Base-by-base conservation (phyloP, 2,113 vertebrate genomes). In the Notiomystis cincta region DNA sequence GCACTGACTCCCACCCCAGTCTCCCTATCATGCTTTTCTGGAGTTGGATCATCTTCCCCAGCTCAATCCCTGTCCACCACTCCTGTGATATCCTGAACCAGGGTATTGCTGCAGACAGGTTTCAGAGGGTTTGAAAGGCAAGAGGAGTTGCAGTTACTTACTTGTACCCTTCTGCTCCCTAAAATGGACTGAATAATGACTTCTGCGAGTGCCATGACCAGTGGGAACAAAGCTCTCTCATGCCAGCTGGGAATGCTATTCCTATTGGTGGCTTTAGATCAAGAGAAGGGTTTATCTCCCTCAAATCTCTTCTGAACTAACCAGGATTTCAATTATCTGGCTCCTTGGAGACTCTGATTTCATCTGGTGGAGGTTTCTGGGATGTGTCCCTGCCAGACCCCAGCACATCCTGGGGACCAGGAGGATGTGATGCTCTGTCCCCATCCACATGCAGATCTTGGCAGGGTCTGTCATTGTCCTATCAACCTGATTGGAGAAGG, bases 151-250 rank as follows among this genome's bases (percentile, higher is more conserved):
- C 73, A 97, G 95, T 97, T 77, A 92, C 22, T 92, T 96, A 80
- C 97, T 97, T 97, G 62, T 87, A 89, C 94, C 82, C 42, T 92
- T 94, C 94, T 89, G 67, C 87, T 92, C 82, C 91, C 92, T 84
- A 90, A 96, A 97, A 97, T 78, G 73, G 69, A 93, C 95, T 95
- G 93, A 73, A 83, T 96, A 96, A 96, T 75, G 69, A 93, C 90
- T 95, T 92, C 80, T 61, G 42, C 73, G 73, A 91, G 85, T 38
- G 33, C n/a, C 37, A 20, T 47, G 82, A 89, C 84, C 50, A 91
- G 60, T 9, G 5, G 76, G 94, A 95, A 73, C 67, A 87, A 94
- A 96, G 61, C 73, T 95, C 40, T 21, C 54, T 47, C 60, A 23
- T 94, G 15, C 57, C 66, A 58, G 20, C 30, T 82, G 61, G 53